Conservation (phyloP, 2,113 vertebrate species). For the Stomatorhinus ivindoensis region DNA sequence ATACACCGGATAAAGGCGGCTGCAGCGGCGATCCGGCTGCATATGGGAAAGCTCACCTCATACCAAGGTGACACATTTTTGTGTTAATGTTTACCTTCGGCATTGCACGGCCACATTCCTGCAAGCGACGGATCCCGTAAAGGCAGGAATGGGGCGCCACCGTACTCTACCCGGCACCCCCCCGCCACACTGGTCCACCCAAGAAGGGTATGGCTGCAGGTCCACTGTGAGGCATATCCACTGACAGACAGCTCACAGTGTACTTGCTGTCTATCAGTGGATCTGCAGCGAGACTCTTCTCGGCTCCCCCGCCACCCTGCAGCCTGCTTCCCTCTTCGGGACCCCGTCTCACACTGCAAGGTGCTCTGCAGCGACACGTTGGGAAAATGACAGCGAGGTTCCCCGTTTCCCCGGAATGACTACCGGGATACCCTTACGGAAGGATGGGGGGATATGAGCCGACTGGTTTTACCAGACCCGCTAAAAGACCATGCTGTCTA, state of each 20-base stretch:
- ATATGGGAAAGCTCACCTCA: background rate
- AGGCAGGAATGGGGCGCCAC: background rate
- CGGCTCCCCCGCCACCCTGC: background rate
- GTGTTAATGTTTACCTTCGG: background rate
- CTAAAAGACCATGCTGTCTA: background rate
- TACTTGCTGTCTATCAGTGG: too few relatives aligned
- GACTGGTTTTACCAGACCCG: background rate
- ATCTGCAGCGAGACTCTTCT: too few relatives aligned
- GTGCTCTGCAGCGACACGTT: background rate
- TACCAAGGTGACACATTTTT: background rate
- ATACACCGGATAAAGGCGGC: background rate
- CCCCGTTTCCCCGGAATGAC: background rate
- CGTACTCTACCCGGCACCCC: too few relatives aligned
- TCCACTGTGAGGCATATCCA: too few relatives aligned
- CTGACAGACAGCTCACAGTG: too few relatives aligned
- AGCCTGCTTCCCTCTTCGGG: background rate
- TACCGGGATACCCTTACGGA: background rate
- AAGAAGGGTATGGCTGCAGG: too few relatives aligned
- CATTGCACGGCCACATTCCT: background rate
- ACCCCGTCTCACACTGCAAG: background rate
- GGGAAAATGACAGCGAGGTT: background rate
- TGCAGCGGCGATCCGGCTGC: background rate
- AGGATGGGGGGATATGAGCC: background rate
- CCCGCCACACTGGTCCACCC: background rate
- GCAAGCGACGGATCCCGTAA: background rate